Percentiles rank a stretch among this genome's conserved stretches.
phyloP scores from a whole-genome alignment of 2,797 vertebrate genomes.

The Typhlichthys eigenmanni region DNA sequence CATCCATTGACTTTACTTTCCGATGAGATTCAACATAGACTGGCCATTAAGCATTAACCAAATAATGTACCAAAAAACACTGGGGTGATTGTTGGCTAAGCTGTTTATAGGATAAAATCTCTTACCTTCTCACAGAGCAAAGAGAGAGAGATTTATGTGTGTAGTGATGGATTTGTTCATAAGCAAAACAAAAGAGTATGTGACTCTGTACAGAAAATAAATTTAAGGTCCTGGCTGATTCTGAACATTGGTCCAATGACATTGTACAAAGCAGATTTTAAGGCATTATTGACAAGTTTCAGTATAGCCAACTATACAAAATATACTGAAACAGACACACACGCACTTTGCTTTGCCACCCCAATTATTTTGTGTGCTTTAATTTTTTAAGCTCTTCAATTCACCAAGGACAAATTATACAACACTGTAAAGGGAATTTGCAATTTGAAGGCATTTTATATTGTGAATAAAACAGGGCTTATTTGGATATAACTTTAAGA shows the following conservation, averaged over 20 bases:
- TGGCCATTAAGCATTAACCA: constrained; percentile 20
- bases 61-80: constrained; percentile 19
- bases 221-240: constrained; percentile 29
- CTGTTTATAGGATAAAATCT: background rate
- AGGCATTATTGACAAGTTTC: constrained; percentile 80
- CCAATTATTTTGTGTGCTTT: constrained; percentile 63
- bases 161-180: constrained; percentile 16
- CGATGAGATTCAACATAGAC: constrained; percentile 19
- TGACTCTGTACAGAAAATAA: constrained; percentile 22
- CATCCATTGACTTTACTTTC: constrained; percentile 38
- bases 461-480: constrained; percentile 39
- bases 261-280: constrained; percentile 76
- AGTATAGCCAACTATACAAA: constrained; percentile 70
- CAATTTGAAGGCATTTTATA: constrained; percentile 71
- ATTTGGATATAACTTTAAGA: constrained; percentile 36
- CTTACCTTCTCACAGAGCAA: constrained; percentile 12
- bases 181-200: constrained; percentile 5
- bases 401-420: constrained; percentile 61
- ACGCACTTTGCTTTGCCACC: constrained; percentile 50
- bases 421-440: constrained; percentile 76
- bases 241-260: constrained; percentile 54
- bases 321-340: constrained; percentile 61
- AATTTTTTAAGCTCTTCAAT: constrained; percentile 64
- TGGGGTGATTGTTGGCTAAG: constrained; percentile 17
- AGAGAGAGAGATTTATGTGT: background rate